Evolutionary conservation across 2,797 vertebrate species (phyloP), one percentile per base, ranked within the genome.

Genomic region (Sphenodon punctatus): DNA sequence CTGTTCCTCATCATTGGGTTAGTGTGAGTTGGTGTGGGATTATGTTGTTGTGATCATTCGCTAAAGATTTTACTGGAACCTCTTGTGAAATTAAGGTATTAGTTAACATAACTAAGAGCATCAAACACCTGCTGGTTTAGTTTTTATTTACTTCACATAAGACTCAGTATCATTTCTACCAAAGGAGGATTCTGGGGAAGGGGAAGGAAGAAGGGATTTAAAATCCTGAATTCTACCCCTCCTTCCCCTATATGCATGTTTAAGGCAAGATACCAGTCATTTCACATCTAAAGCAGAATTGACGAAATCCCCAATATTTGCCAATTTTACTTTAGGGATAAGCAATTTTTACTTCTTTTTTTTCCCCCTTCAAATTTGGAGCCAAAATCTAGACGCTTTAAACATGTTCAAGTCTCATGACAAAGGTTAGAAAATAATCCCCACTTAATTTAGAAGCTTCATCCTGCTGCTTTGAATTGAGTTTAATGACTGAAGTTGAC

Each of bases 151-250:
- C 32, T 89, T 83, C 81, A 74, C 80, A 48, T 85, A 66, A 80
- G 76, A 70, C 5, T 89, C 82, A 55, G 48, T 39, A 71, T 88
- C 92, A 88, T 89, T 88, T 92, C 88, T 85, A 85, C 80, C 69
- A 51, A 51, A 15, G 51, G 27, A n/a, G 60, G 80, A n/a, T 49
- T 32, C 58, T 22, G 85, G 89, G 74, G 84, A 84, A 85, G 85
- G 84, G 51, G 83, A 84, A 87, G 60, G 85, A 56, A 87, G 84
- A 88, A 55, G 87, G 80, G 78, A 63, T 63, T 90, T 85, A 86
- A 86, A 66, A 66, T 80, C 82, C 70, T 30, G 1, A 88, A 66
- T 86, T 92, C 82, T 85, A 51, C 11, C n/a, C n/a, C n/a, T n/a
- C 87, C 85, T 84, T 79, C 56, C 42, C 60, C 81, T 64, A 20